Conservation (phyloP, 2,797 vertebrate genomes). For the Falco rusticolus region DNA sequence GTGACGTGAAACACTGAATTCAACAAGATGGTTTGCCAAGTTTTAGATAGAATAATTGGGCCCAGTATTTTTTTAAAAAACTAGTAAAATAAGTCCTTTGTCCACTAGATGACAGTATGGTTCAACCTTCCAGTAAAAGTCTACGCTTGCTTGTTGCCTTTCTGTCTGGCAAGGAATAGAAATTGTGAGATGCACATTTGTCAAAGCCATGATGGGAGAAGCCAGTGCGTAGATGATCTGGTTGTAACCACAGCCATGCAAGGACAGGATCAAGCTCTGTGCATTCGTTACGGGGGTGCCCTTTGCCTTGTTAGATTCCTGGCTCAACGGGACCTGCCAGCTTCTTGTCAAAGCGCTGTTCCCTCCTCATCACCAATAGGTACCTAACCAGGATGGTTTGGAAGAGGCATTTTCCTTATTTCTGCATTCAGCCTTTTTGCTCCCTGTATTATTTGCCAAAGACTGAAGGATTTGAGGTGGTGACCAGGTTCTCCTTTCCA, state of each 20-base stretch:
- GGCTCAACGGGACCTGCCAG: neutral
- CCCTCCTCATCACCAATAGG: neutral
- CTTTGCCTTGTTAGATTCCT: neutral
- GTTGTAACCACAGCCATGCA: neutral
- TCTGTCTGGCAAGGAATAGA: neutral
- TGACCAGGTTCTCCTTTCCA: neutral
- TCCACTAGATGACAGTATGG: constrained; percentile 61
- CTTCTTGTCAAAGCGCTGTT: neutral
- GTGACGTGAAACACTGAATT: neutral
- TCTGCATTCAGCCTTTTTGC: neutral
- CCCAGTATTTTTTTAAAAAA: neutral
- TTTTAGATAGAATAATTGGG: neutral
- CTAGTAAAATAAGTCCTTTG: neutral
- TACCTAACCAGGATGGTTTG: neutral
- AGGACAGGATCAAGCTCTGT: neutral
- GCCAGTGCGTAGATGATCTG: neutral
- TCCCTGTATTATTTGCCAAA: neutral
- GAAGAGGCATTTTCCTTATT: neutral
- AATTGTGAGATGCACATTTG: fast-evolving
- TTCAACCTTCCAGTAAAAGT: neutral
- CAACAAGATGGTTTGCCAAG: neutral
- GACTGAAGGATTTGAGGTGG: neutral
- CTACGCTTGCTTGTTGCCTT: neutral
- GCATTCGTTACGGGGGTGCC: neutral
- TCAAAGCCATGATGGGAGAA: neutral